These are phyloP conservation scores for Temnothorax longispinosus DNA, from an alignment of 1,140 invertebrate genomes.

Conservation along the genomic window DNA sequence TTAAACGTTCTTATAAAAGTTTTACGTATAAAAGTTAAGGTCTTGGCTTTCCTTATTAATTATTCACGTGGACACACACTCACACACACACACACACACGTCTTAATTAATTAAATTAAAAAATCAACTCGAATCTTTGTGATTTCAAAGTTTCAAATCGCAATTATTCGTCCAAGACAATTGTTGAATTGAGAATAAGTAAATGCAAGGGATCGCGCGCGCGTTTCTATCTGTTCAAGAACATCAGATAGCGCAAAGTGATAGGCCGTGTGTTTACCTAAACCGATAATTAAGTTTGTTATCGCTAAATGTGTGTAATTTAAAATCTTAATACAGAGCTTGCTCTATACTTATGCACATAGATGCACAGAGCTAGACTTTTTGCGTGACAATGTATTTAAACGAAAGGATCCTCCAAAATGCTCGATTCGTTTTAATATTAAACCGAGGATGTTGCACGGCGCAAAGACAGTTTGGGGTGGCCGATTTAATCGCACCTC, in stretches of 20 bases:
- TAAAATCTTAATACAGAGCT: not conserved
- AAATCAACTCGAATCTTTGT: not conserved
- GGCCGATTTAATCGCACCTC: slow-evolving; percentile 38
- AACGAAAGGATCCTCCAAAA: not conserved
- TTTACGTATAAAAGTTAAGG: not conserved
- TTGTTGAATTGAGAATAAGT: not conserved
- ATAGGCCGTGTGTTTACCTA: slow-evolving; percentile 50
- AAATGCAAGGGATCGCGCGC: not conserved
- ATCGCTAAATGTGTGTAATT: slow-evolving; percentile 19
- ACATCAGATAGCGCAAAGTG: slow-evolving; percentile 37
- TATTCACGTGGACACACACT: not conserved
- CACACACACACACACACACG: no score
- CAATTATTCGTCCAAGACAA: not conserved
- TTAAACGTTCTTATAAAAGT: no score
- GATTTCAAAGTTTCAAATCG: not conserved
- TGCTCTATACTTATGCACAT: not conserved
- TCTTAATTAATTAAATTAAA: not conserved
- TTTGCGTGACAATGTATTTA: not conserved
- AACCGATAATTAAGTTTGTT: slow-evolving; percentile 63
- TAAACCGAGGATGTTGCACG: not conserved
- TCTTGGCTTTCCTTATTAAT: not conserved
- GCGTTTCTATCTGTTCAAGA: slow-evolving; percentile 1
- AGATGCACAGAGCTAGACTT: not conserved
- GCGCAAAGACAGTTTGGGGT: slow-evolving; percentile 12
- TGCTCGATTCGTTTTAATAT: not conserved